phyloP scores from a whole-genome alignment of 2,113 vertebrate species.

The Sander vitreus region DNA sequence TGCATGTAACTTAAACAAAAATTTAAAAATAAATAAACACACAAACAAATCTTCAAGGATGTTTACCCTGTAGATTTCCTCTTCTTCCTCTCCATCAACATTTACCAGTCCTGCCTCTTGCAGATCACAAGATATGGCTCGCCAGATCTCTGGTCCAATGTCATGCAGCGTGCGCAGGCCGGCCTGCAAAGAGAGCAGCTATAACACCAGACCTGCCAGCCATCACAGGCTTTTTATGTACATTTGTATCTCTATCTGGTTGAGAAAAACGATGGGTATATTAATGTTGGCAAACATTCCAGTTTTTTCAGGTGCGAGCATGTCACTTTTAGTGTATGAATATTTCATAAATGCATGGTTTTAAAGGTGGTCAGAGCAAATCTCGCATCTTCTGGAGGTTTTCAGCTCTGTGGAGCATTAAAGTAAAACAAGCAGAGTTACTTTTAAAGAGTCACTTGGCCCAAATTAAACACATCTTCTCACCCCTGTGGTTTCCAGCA shows the following conservation, averaged over 20 bases:
- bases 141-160: slow-evolving; percentile 97
- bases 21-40: not conserved
- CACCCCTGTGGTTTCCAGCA: not conserved
- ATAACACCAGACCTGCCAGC: not conserved
- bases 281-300: not conserved
- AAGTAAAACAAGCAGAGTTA: not conserved
- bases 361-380: not conserved
- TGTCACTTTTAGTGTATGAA: too few relatives aligned
- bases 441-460: not conserved
- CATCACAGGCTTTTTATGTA: too few relatives aligned
- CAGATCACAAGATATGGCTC: slow-evolving; percentile 98
- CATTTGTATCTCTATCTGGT: not conserved
- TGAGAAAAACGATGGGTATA: not conserved
- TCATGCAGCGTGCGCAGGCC: slow-evolving; percentile 98
- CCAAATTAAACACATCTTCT: too few relatives aligned
- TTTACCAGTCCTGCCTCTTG: slow-evolving; percentile 96
- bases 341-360: not conserved
- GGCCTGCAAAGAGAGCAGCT: slow-evolving; percentile 87
- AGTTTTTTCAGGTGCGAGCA: not conserved
- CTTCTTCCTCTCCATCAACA: slow-evolving; percentile 90
- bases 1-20: too few relatives aligned
- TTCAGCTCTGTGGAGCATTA: not conserved
- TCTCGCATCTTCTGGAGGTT: not conserved
- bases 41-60: not conserved
- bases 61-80: slow-evolving; percentile 96